Percentiles rank a stretch among this genome's conserved stretches.
phyloP scores from a whole-genome alignment of 2,113 vertebrate species.

The Lota lota region DNA sequence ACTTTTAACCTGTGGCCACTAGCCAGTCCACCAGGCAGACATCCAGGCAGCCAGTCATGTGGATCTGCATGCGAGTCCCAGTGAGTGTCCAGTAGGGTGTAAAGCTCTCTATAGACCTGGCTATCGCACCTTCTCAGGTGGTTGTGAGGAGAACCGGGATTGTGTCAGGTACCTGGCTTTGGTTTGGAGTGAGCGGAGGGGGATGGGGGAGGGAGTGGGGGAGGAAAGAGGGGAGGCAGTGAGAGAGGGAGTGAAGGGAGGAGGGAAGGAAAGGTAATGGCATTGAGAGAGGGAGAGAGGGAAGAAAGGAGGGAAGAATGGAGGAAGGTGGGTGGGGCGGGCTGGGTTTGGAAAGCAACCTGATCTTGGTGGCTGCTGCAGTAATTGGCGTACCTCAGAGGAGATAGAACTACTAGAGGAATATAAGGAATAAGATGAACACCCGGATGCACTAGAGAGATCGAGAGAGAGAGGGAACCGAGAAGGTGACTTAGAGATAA shows the following conservation, averaged over 20 bases:
- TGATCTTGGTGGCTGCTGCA: neutral
- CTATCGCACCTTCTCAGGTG: slow-evolving; percentile 41
- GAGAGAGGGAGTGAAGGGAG: slow-evolving; percentile 38
- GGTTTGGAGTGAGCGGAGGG: slow-evolving; percentile 28
- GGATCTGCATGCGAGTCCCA: slow-evolving; percentile 1
- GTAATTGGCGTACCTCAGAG: no score
- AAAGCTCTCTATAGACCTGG: slow-evolving; percentile 25
- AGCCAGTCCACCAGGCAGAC: slow-evolving; percentile 7
- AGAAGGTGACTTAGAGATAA: neutral
- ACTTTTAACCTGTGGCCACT: slow-evolving; percentile 16
- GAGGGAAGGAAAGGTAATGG: neutral
- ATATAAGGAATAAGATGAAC: no score
- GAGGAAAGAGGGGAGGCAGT: slow-evolving; percentile 35
- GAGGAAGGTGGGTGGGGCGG: no score
- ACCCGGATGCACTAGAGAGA: slow-evolving; percentile 12
- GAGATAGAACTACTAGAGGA: no score
- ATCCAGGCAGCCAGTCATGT: slow-evolving; percentile 22
- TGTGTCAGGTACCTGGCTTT: slow-evolving; percentile 31
- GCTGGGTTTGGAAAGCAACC: slow-evolving; percentile 9
- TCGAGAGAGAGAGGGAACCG: neutral
- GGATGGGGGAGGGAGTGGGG: slow-evolving; percentile 9
- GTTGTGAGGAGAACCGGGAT: slow-evolving; percentile 36
- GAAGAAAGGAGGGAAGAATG: slow-evolving; percentile 16
- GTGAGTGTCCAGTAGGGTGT: neutral
- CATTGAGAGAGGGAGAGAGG: neutral